These are phyloP conservation scores for Novumbra hubbsi DNA, from an alignment of 2,797 vertebrate species.

Conservation along the genomic window DNA sequence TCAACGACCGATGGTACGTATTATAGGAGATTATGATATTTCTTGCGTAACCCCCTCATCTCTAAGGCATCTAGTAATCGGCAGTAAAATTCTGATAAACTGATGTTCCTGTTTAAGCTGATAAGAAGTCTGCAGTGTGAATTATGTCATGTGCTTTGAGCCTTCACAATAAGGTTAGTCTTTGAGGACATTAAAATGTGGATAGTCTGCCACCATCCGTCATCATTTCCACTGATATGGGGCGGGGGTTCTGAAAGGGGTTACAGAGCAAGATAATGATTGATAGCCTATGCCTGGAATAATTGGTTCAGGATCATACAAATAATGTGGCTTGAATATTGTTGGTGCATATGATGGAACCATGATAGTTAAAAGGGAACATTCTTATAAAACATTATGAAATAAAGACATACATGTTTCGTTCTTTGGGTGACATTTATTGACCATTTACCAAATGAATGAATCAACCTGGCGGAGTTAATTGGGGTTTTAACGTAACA, in stretches of 20 bases:
- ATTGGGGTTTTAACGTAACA: too few relatives aligned
- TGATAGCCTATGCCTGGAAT: background rate
- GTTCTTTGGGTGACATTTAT: background rate
- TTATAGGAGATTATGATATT: conserved; percentile 57
- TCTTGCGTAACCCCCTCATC: conserved; percentile 53
- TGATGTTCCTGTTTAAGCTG: conserved; percentile 43
- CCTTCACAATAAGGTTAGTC: conserved; percentile 10
- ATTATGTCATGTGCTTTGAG: conserved; percentile 27
- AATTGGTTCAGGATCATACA: background rate
- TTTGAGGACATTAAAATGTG: conserved; percentile 40
- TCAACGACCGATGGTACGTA: conserved; percentile 32
- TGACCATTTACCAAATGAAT: too few relatives aligned
- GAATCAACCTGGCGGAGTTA: too few relatives aligned
- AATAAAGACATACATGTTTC: too few relatives aligned
- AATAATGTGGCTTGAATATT: background rate
- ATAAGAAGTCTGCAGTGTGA: conserved; percentile 44
- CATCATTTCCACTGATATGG: conserved; percentile 38
- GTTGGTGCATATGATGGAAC: background rate
- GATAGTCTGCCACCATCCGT: conserved; percentile 25
- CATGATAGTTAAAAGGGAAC: background rate
- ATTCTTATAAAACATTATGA: background rate
- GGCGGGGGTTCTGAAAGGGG: conserved; percentile 26
- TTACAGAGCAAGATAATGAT: background rate
- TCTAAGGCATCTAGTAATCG: conserved; percentile 50
- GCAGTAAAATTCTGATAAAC: conserved; percentile 48